Percentiles rank a stretch among this genome's conserved stretches.
Conservation (phyloP, 2,888 invertebrate species). For the Sturmia bella region DNA sequence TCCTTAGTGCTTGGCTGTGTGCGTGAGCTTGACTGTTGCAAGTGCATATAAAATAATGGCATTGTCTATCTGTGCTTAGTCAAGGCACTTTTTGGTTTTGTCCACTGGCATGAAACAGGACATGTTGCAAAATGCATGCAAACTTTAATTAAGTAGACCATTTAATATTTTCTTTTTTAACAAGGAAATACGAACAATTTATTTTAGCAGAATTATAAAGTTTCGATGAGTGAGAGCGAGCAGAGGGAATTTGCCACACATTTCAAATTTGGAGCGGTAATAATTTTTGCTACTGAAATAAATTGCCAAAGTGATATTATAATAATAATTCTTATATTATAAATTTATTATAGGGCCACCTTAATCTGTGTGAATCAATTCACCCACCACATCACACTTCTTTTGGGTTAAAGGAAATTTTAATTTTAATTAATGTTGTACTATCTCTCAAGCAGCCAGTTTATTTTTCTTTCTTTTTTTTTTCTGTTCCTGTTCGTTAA, state of each 20-base stretch:
- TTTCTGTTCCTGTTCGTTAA: background rate
- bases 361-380: background rate
- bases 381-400: background rate
- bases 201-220: background rate
- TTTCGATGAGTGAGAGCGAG: no score
- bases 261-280: no score
- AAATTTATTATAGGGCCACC: background rate
- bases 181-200: background rate
- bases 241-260: no score
- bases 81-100: conserved; percentile 53
- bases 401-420: background rate
- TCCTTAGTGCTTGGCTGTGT: background rate
- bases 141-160: conserved; percentile 22
- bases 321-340: no score
- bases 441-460: conserved; percentile 9
- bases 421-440: conserved; percentile 19
- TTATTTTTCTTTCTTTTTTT: background rate
- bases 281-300: no score
- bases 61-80: conserved; percentile 57
- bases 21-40: conserved; percentile 25
- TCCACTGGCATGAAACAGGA: conserved; percentile 57
- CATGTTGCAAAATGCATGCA: conserved; percentile 18
- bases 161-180: background rate
- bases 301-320: no score
- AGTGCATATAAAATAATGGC: conserved; percentile 53